Conservation (phyloP, 2,888 invertebrate species). For the Melipona beecheii region DNA sequence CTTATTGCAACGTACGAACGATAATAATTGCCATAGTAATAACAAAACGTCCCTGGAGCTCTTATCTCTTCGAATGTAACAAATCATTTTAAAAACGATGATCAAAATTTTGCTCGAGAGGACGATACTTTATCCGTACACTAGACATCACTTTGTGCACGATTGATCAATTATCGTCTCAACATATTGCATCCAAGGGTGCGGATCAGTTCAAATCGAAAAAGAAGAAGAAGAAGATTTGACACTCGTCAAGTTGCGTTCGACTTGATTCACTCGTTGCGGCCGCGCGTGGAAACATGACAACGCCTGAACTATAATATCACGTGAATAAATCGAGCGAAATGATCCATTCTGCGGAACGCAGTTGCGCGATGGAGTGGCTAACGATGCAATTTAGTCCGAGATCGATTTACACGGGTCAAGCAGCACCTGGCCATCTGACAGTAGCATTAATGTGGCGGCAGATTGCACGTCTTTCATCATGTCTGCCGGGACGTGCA, state of each 20-base stretch:
- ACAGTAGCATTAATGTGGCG: constrained; percentile 67
- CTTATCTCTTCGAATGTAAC: neutral
- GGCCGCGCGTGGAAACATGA: neutral
- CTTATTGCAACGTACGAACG: neutral
- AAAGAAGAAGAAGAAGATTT: neutral
- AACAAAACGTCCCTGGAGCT: neutral
- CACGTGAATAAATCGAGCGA: constrained; percentile 65
- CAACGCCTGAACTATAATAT: constrained; percentile 55
- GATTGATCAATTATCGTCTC: no score
- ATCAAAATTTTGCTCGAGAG: no score
- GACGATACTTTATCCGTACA: no score
- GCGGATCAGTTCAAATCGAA: neutral
- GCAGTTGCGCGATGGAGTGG: constrained; percentile 68
- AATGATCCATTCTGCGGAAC: constrained; percentile 67
- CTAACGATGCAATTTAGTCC: constrained; percentile 75
- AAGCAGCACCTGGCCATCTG: constrained; percentile 70
- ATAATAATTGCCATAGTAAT: neutral
- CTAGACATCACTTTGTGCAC: no score
- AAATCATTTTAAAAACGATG: neutral
- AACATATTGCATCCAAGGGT: no score
- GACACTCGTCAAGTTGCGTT: neutral
- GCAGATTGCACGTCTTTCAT: constrained; percentile 74
- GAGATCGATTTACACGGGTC: constrained; percentile 73
- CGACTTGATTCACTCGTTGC: neutral
- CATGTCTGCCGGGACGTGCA: constrained; percentile 67